These are phyloP conservation scores for Eupithecia exiguata DNA, from an alignment of 2,888 invertebrate species.

Conservation along the genomic window DNA sequence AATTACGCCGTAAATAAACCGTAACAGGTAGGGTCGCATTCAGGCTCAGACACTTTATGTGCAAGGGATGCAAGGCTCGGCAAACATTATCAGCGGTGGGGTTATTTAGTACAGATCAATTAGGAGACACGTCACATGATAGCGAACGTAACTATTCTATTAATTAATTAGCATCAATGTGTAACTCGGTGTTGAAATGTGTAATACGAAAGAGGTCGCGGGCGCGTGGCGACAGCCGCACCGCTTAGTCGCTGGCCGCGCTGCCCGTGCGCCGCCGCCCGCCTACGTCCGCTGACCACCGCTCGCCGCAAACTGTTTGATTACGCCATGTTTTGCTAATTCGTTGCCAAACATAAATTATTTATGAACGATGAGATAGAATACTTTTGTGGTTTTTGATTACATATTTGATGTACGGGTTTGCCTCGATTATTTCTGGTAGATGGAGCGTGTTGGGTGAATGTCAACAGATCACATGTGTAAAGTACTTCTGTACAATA, in stretches of 20 bases:
- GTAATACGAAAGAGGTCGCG: too few relatives aligned
- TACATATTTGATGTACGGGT: not conserved
- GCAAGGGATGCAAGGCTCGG: not conserved
- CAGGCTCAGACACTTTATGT: not conserved
- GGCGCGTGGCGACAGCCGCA: too few relatives aligned
- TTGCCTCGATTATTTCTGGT: not conserved
- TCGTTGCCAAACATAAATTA: not conserved
- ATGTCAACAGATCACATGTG: too few relatives aligned
- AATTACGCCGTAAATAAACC: slow-evolving; percentile 13
- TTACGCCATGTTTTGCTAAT: not conserved
- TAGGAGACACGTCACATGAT: not conserved
- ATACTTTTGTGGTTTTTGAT: not conserved
- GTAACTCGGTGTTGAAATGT: not conserved
- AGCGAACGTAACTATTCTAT: not conserved
- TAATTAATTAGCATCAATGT: not conserved
- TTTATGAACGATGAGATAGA: not conserved
- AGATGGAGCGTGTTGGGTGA: not conserved
- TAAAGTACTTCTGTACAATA: too few relatives aligned
- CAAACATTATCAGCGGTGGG: not conserved
- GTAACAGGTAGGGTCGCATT: not conserved
- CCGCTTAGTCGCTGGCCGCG: too few relatives aligned
- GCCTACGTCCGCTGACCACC: too few relatives aligned
- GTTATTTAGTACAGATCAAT: not conserved
- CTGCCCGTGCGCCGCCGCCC: not conserved
- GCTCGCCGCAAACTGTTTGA: slow-evolving; percentile 1